Base-by-base conservation (phyloP, 2,113 vertebrate species). In the Rhinolophus sinicus region DNA sequence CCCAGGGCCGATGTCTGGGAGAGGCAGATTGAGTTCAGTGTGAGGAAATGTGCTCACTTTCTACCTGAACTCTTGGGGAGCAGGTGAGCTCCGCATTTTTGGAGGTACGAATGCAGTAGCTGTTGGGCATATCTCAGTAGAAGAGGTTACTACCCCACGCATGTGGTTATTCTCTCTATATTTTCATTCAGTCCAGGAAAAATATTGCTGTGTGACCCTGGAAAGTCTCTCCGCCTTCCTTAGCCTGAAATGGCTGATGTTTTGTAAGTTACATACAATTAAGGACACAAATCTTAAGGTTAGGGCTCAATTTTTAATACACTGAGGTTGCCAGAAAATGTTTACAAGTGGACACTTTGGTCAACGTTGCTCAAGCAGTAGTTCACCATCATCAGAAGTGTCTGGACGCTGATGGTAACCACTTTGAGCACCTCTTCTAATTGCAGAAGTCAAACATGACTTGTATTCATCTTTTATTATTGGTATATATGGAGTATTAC, bases 1-100 rank as follows among this genome's bases (percentile, higher is more conserved):
- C 40, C 28, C 10, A 56, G 6, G 70, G 28, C 26, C 7, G 28
- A 76, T 85, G 35, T 85, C 56, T n/a, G 33, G 70, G 50, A 38
- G 56, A 52, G 28, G 35, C 21, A 21, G 15, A 13, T 56, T 67
- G 13, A 16, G 56, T 58, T 54, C 40, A 11, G 12, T 21, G 35
- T 44, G 70, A 77, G 60, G 30, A 93, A 26, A 44, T 3, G 5
- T 44, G 60, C 58, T 28, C 44, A 6, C 44, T 67, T 85, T 22
- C 44, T 10, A 54, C 21, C 28, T n/a, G 58, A 76, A 2, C 9
- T 67, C 24, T 47, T 14, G 33, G 30, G 3, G 65, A 12, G 24
- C 6, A 14, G 26, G 6, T 13, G 11, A 54, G 60, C 47, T 56
- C 35, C 58, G 21, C 1, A 0, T n/a, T 2, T 6, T 21, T 30